Evolutionary conservation across 2,888 invertebrate species (phyloP).

Genomic region (Bembecia ichneumoniformis): DNA sequence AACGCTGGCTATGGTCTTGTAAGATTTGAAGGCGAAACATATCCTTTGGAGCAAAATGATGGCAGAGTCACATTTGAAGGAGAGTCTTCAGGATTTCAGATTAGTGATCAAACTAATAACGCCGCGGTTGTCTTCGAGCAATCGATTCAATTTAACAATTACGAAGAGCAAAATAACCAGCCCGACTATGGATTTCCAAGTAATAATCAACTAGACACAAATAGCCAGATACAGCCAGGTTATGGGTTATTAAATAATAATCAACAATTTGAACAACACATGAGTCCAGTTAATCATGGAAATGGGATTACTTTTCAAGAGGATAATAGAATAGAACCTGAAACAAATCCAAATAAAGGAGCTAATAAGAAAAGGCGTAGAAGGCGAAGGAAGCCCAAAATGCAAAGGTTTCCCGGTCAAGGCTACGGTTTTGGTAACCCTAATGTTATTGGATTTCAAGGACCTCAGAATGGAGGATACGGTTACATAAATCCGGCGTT

Average conservation of each 20-base stretch:
- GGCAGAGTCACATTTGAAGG: constrained; percentile 13
- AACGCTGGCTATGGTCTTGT: constrained; percentile 16
- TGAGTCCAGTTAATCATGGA: too few species aligned
- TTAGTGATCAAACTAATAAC: constrained; percentile 14
- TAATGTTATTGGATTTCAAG: neutral
- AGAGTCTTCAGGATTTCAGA: constrained; percentile 1
- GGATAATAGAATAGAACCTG: constrained; percentile 16
- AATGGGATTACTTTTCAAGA: constrained; percentile 14
- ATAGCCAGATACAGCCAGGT: neutral
- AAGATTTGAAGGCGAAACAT: constrained; percentile 14
- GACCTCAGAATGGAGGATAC: neutral
- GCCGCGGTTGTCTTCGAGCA: constrained; percentile 4
- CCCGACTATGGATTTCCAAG: too few species aligned
- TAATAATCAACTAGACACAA: neutral
- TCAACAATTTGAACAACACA: too few species aligned
- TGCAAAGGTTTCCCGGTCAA: constrained; percentile 7
- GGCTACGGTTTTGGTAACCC: constrained; percentile 13
- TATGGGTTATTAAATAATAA: neutral
- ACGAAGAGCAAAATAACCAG: neutral
- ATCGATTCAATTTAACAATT: neutral
- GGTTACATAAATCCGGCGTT: constrained; percentile 6
- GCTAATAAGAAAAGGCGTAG: constrained; percentile 26
- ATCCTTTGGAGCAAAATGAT: constrained; percentile 7
- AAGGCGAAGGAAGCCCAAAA: constrained; percentile 26
- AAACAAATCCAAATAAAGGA: constrained; percentile 5